Percentiles rank a stretch among this genome's conserved stretches.
Evolutionary conservation across 2,113 vertebrate species (phyloP).

Genomic region (Lota lota): DNA sequence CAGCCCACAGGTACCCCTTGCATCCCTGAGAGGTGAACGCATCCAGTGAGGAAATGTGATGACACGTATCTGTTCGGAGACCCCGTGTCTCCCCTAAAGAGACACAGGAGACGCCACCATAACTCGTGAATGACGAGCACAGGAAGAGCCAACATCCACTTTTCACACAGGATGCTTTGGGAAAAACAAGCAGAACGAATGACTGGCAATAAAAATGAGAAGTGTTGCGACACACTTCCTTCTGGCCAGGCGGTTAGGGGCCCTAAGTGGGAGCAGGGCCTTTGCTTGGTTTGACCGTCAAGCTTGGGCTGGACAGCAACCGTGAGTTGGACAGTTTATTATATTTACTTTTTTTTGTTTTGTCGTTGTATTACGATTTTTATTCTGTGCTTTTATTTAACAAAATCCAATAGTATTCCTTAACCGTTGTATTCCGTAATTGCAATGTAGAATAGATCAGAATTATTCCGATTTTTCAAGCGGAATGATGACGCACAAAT

Average conservation of each 20-base stretch:
- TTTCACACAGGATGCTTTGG: slow-evolving; percentile 53
- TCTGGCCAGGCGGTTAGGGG: slow-evolving; percentile 12
- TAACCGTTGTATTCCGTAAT: too few relatives aligned
- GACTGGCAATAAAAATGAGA: slow-evolving; percentile 42
- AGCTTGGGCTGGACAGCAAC: not conserved
- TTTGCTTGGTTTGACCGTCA: slow-evolving; percentile 19
- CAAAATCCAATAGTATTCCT: not conserved
- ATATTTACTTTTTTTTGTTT: too few relatives aligned
- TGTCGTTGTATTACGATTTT: too few relatives aligned
- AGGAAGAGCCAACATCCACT: slow-evolving; percentile 61
- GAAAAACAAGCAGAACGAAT: slow-evolving; percentile 54
- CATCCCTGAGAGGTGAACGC: too few relatives aligned
- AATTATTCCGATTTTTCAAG: not conserved
- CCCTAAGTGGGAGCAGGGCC: not conserved
- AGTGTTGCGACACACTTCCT: slow-evolving; percentile 32
- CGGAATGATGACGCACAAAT: too few relatives aligned
- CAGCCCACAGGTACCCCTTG: too few relatives aligned
- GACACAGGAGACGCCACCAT: slow-evolving; percentile 39
- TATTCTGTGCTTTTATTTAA: not conserved
- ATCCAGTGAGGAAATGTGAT: slow-evolving; percentile 40
- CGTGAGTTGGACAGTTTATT: not conserved
- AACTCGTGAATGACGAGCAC: slow-evolving; percentile 51
- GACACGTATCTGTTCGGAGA: slow-evolving; percentile 35
- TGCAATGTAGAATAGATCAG: not conserved
- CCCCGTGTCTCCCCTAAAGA: slow-evolving; percentile 22